Evolutionary conservation across 2,888 invertebrate genomes (phyloP).

Genomic region (Caenorhabditis virilis): DNA sequence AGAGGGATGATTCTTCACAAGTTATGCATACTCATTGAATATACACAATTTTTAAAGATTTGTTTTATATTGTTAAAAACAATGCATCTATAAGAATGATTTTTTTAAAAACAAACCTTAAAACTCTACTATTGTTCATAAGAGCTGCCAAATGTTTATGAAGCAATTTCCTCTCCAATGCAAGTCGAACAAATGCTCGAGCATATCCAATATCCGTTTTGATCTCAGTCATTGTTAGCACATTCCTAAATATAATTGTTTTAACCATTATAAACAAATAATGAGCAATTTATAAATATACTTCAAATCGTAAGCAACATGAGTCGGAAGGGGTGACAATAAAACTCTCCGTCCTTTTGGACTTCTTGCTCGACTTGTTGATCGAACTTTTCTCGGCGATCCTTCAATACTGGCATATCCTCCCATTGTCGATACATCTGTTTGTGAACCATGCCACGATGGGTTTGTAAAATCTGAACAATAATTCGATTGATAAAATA

Average conservation of each 20-base stretch:
- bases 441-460: slow-evolving; percentile 33
- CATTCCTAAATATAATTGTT: slow-evolving; percentile 60
- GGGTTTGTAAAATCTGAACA: slow-evolving; percentile 52
- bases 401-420: slow-evolving; percentile 48
- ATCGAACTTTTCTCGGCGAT: slow-evolving; percentile 40
- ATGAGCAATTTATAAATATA: slow-evolving; percentile 56
- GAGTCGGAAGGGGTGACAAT: slow-evolving; percentile 70
- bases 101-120: slow-evolving; percentile 31
- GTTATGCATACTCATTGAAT: no score
- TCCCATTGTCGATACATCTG: slow-evolving; percentile 30
- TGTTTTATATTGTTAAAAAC: no score
- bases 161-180: slow-evolving; percentile 91
- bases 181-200: slow-evolving; percentile 91
- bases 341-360: slow-evolving; percentile 48
- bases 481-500: no score
- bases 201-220: slow-evolving; percentile 90
- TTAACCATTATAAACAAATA: slow-evolving; percentile 2
- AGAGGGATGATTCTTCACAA: no score
- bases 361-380: slow-evolving; percentile 43
- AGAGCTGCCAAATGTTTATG: slow-evolving; percentile 89
- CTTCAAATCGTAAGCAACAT: slow-evolving; percentile 72
- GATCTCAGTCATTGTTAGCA: slow-evolving; percentile 86
- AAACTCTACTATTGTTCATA: slow-evolving; percentile 70
- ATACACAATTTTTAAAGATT: no score
- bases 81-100: no score